phyloP scores from a whole-genome alignment of 1,140 invertebrate genomes.

The Bombus confusus region DNA sequence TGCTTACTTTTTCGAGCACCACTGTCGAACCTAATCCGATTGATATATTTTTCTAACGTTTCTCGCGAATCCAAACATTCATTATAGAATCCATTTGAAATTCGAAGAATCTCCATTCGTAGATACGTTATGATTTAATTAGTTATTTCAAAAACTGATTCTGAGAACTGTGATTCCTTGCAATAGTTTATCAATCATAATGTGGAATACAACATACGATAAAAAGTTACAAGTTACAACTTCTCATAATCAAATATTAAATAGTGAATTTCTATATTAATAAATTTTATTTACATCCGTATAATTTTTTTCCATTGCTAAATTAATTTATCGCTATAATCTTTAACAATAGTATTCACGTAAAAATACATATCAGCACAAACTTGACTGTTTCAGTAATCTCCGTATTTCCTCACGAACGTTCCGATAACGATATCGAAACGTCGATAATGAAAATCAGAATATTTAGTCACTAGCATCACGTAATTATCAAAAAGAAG shows the following conservation, averaged over 20 bases:
- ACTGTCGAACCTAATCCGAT: constrained; percentile 38
- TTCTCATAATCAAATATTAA: background rate
- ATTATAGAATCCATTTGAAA: background rate
- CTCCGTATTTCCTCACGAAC: background rate
- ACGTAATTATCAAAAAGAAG: background rate
- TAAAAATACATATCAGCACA: background rate
- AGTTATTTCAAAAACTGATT: background rate
- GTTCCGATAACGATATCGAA: background rate
- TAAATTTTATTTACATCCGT: background rate
- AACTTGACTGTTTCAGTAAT: background rate
- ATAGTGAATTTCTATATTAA: background rate
- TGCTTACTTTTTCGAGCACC: constrained; percentile 62
- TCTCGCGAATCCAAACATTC: background rate
- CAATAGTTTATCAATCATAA: background rate
- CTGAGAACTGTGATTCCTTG: background rate
- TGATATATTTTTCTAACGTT: constrained; percentile 17
- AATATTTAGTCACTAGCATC: background rate
- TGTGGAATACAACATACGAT: background rate
- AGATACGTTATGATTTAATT: background rate
- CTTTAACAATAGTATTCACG: background rate
- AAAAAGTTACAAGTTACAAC: background rate
- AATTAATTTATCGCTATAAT: background rate
- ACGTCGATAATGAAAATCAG: background rate
- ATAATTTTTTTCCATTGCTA: background rate
- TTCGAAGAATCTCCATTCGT: constrained; percentile 12